Conservation (phyloP, 2,113 vertebrate species). For the Peromyscus polionotus region DNA sequence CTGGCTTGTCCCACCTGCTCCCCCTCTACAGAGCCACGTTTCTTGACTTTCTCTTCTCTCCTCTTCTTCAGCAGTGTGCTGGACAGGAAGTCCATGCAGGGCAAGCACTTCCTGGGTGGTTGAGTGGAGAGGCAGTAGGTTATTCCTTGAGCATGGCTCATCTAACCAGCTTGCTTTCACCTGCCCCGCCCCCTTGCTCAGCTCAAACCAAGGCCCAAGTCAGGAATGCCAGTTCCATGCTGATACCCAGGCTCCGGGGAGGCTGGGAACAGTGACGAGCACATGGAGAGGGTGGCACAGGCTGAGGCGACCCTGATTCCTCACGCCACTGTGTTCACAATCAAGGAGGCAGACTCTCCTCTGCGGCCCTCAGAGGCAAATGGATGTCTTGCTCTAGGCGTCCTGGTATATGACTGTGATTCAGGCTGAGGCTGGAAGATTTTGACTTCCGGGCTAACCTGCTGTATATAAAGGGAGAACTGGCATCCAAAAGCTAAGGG, state of each 20-base stretch:
- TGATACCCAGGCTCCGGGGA: background rate
- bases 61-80: background rate
- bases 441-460: background rate
- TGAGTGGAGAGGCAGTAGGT: background rate
- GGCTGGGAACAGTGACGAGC: background rate
- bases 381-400: background rate
- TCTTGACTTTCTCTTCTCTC: background rate
- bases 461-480: background rate
- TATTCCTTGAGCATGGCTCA: background rate
- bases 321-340: background rate
- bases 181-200: background rate
- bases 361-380: background rate
- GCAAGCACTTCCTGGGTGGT: accelerated
- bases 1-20: background rate
- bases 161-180: background rate
- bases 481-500: background rate
- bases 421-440: background rate
- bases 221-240: background rate
- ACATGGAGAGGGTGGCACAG: background rate
- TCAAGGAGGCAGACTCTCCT: background rate
- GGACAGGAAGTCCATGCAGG: background rate
- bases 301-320: background rate
- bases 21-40: background rate
- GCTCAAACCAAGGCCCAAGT: background rate
- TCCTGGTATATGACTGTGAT: background rate